These are phyloP conservation scores for Propithecus perrieri DNA, from an alignment of 2,797 vertebrate species.

Conservation along the genomic window DNA sequence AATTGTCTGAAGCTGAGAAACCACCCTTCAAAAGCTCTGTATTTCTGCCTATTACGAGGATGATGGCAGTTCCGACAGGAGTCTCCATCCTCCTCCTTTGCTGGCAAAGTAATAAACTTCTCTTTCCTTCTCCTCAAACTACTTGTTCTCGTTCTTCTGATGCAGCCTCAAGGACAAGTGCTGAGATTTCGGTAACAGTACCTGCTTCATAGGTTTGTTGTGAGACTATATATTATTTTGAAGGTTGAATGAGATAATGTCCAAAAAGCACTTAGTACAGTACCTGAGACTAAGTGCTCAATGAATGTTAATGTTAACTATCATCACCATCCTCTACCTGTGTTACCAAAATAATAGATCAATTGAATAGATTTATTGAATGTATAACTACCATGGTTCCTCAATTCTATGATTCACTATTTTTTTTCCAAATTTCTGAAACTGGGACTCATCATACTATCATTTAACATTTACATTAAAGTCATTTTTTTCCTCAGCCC, in stretches of 20 bases:
- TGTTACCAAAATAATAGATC: not conserved
- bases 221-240: too few relatives aligned
- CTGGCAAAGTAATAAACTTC: too few relatives aligned
- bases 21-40: too few relatives aligned
- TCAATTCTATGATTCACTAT: not conserved
- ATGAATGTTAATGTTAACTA: not conserved
- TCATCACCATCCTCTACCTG: not conserved
- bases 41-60: too few relatives aligned
- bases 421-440: constrained; percentile 33
- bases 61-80: too few relatives aligned
- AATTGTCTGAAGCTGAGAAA: too few relatives aligned
- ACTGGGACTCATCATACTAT: not conserved
- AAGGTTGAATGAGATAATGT: too few relatives aligned
- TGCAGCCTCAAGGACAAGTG: too few relatives aligned
- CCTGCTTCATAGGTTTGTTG: not conserved
- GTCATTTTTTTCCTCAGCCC: not conserved
- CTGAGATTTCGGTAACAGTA: not conserved
- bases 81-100: too few relatives aligned
- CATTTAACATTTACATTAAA: not conserved
- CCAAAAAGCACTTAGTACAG: not conserved
- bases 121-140: too few relatives aligned
- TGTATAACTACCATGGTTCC: not conserved
- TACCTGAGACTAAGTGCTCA: not conserved
- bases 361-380: not conserved
- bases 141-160: too few relatives aligned